A percentile compares a stretch with the other conserved stretches of the same genome.
phyloP scores from a whole-genome alignment of 2,888 invertebrate genomes.

The Drosophila fungiperda region DNA sequence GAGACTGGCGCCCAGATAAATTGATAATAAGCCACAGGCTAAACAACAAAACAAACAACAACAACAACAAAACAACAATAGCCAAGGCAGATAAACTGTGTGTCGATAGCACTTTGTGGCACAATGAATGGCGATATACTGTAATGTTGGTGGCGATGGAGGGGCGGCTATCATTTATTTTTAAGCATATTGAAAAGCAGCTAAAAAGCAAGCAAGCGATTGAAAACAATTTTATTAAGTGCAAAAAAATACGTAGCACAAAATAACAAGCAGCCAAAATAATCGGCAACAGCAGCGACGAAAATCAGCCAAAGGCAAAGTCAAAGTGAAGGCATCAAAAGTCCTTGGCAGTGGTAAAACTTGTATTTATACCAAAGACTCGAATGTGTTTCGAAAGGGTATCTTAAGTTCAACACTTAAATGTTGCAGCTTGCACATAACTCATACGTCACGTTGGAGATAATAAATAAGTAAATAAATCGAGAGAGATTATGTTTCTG shows the following conservation, averaged over 20 bases:
- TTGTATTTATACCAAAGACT: slow-evolving; percentile 30
- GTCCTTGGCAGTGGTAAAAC: slow-evolving; percentile 81
- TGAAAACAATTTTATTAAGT: slow-evolving; percentile 81
- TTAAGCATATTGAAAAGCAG: slow-evolving; percentile 78
- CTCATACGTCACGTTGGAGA: slow-evolving; percentile 13
- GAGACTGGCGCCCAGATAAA: slow-evolving; percentile 48
- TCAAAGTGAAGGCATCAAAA: slow-evolving; percentile 62
- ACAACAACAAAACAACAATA: slow-evolving; percentile 44
- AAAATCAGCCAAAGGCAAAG: slow-evolving; percentile 42
- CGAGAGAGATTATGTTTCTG: not conserved
- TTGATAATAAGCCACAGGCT: slow-evolving; percentile 70
- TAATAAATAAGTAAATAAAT: not conserved
- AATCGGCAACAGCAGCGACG: slow-evolving; percentile 45
- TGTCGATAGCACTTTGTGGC: slow-evolving; percentile 61
- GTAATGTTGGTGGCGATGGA: not conserved
- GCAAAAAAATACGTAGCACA: slow-evolving; percentile 72
- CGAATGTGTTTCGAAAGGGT: slow-evolving; percentile 21
- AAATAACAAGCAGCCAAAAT: slow-evolving; percentile 75
- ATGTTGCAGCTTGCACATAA: slow-evolving; percentile 3
- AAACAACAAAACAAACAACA: slow-evolving; percentile 40
- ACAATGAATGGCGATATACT: slow-evolving; percentile 45
- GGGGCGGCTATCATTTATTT: slow-evolving; percentile 65
- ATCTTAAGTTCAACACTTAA: slow-evolving; percentile 2
- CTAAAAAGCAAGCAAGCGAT: slow-evolving; percentile 66
- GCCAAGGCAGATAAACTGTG: slow-evolving; percentile 60